phyloP scores from a whole-genome alignment of 2,797 vertebrate species.

The Serranus cabrilla region DNA sequence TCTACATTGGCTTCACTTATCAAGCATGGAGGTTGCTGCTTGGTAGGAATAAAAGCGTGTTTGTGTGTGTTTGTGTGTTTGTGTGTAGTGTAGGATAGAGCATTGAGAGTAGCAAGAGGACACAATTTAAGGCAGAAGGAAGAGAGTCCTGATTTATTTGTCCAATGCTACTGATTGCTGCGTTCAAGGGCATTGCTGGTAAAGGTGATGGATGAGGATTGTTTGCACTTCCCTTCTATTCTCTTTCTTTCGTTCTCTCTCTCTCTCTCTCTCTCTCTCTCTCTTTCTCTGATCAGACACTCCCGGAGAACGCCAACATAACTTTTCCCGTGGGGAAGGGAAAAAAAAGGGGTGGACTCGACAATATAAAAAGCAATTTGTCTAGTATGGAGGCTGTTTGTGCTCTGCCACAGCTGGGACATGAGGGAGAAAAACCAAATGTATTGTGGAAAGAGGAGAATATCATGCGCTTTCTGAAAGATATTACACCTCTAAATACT shows the following conservation, averaged over 20 bases:
- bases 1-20: too few relatives aligned
- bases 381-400: constrained; percentile 43
- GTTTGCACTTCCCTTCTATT: constrained; percentile 37
- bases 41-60: not conserved
- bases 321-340: constrained; percentile 48
- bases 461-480: not conserved
- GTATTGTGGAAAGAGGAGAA: constrained; percentile 3
- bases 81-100: not conserved
- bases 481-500: not conserved
- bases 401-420: constrained; percentile 15
- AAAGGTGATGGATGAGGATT: constrained; percentile 79
- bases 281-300: constrained; percentile 33
- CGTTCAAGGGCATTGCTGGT: constrained; percentile 80
- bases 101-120: constrained; percentile 23
- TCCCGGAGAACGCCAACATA: constrained; percentile 41
- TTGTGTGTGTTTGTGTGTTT: not conserved
- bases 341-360: constrained; percentile 31
- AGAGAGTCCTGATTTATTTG: constrained; percentile 77
- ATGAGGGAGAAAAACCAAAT: constrained; percentile 10
- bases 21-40: too few relatives aligned
- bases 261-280: not conserved
- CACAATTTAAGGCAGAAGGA: constrained; percentile 64
- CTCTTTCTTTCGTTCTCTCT: constrained; percentile 20
- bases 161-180: constrained; percentile 73
- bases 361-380: constrained; percentile 70